Percentiles rank a stretch among this genome's conserved stretches.
phyloP scores from a whole-genome alignment of 2,113 vertebrate genomes.

The Neoarius graeffei region DNA sequence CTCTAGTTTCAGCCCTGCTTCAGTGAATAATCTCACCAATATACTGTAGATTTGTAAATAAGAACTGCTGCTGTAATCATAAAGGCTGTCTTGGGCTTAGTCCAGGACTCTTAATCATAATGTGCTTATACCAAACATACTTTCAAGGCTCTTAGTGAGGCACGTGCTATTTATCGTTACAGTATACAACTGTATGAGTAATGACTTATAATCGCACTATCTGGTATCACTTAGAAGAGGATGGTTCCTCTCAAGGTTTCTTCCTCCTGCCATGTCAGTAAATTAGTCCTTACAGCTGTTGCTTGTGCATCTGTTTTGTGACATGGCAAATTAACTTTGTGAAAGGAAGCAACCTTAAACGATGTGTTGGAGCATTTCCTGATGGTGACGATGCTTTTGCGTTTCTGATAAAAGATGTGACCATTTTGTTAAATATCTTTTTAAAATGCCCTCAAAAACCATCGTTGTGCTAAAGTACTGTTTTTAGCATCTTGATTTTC shows the following conservation, averaged over 20 bases:
- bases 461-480: not conserved
- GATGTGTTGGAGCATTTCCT: not conserved
- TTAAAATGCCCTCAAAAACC: not conserved
- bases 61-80: not conserved
- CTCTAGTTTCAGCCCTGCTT: not conserved
- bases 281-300: not conserved
- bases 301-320: not conserved
- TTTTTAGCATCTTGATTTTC: not conserved
- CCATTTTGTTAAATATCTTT: too few relatives aligned
- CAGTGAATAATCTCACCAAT: not conserved
- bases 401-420: not conserved
- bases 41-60: not conserved
- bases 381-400: not conserved
- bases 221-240: not conserved
- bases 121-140: not conserved
- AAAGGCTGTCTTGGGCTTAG: not conserved
- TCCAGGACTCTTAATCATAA: not conserved
- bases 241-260: not conserved
- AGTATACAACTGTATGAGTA: not conserved
- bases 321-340: not conserved
- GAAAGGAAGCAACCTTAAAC: not conserved
- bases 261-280: not conserved
- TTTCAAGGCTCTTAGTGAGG: not conserved
- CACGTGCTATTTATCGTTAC: not conserved
- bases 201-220: not conserved